Evolutionary conservation across 2,888 invertebrate species (phyloP).

Genomic region (Scaptomyza parva): DNA sequence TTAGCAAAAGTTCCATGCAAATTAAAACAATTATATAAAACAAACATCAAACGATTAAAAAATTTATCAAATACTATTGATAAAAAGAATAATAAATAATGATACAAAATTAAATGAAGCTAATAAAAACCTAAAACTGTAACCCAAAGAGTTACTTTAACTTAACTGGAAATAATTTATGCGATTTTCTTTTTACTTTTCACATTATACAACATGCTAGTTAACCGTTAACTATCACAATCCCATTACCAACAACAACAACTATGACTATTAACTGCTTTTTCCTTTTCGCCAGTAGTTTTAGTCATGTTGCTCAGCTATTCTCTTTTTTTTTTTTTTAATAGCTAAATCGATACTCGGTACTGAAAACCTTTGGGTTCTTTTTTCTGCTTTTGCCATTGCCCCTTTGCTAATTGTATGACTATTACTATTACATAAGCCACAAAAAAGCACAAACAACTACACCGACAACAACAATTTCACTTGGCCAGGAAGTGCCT

Average conservation of each 20-base stretch:
- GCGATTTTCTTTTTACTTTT: neutral
- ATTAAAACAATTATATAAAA: constrained; percentile 1
- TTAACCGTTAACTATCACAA: neutral
- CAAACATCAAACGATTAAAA: neutral
- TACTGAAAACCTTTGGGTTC: constrained; percentile 17
- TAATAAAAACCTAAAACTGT: neutral
- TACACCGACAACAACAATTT: constrained; percentile 28
- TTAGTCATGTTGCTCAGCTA: constrained; percentile 28
- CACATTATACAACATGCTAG: constrained; percentile 39
- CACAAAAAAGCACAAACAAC: constrained; percentile 1
- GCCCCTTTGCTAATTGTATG: constrained; percentile 62
- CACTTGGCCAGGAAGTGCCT: constrained; percentile 48
- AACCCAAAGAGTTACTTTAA: neutral
- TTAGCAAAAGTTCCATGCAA: neutral
- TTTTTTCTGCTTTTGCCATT: constrained; percentile 23
- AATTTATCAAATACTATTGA: neutral
- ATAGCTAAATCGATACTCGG: constrained; percentile 70
- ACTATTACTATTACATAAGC: constrained; percentile 71
- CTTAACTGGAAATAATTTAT: neutral
- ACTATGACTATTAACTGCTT: constrained; percentile 20
- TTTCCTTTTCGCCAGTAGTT: constrained; percentile 27
- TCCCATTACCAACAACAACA: neutral
- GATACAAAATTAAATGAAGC: too few relatives aligned
- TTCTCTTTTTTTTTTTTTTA: constrained; percentile 58
- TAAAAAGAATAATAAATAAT: neutral